phyloP scores from a whole-genome alignment of 2,113 vertebrate genomes.

The Pipra filicauda region DNA sequence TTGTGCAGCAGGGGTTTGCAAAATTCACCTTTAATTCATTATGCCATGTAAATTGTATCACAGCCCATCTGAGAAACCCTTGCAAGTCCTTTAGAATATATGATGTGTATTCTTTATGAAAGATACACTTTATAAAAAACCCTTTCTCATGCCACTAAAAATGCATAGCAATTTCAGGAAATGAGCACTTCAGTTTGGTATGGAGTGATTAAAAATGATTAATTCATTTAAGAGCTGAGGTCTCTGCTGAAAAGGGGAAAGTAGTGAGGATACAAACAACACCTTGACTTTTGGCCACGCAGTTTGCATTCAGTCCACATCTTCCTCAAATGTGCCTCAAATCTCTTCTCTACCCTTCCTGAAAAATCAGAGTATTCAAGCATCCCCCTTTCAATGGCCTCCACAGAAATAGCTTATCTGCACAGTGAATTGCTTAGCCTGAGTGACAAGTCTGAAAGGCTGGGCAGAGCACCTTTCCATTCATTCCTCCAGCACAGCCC shows the following conservation, averaged over 20 bases:
- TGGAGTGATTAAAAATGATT: background rate
- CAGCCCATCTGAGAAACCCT: background rate
- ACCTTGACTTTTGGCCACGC: background rate
- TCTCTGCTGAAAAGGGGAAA: background rate
- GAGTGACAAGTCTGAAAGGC: constrained; percentile 13
- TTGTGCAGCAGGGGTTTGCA: background rate
- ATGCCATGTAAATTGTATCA: background rate
- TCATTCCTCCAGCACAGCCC: background rate
- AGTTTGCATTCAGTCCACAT: background rate
- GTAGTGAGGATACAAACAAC: background rate
- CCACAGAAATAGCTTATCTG: background rate
- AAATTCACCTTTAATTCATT: background rate
- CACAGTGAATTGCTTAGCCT: background rate
- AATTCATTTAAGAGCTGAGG: background rate
- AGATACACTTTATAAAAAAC: background rate
- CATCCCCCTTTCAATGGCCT: background rate
- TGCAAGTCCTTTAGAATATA: background rate
- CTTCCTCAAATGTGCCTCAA: background rate
- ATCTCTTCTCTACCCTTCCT: background rate
- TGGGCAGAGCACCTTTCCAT: background rate
- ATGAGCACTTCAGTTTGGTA: background rate
- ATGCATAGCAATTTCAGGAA: background rate
- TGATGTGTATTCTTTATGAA: background rate
- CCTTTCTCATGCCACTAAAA: background rate
- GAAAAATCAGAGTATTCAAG: background rate